Base-by-base conservation (phyloP, 1,140 invertebrate genomes). In the Apis florea region DNA sequence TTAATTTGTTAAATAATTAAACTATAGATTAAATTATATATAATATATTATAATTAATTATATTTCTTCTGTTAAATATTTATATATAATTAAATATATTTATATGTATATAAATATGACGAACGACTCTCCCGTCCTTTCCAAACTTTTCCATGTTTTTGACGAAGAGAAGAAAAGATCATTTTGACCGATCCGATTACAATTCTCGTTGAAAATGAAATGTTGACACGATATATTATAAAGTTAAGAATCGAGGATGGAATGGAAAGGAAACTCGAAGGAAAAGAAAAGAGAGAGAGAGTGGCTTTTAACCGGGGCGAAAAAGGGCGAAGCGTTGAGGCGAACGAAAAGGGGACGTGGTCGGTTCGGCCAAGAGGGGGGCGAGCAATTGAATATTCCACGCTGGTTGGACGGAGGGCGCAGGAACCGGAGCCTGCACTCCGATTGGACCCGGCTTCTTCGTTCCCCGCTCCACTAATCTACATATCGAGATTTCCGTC, bases 401-500 rank as follows among this genome's bases (percentile, higher is more conserved):
- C 53, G 54, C 40, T n/a, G 24, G 49, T 26, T 74, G 72, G 61
- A 68, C 51, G 53, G 64, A 64, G 59, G 68, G 59, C 54, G 72
- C 72, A 19, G 59, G 47, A 66, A 75, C 61, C 79, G 79, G 54
- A 58, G 53, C 59, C 63, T 53, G 71, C 71, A 75, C 71, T 81
- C 63, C 61, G 71, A 75, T 81, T 75, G 61, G 63, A 13, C 21
- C 40, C 15, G 53, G 26, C 0, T 40, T 74, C 75, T 54, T 75
- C 53, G 79, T 64, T 56, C 53, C 15, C 13, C 10, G 47, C 40
- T 81, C 72, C 24, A 68, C 51, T 81, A 67, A 81, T 81, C 72
- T 75, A 54, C 79, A 81, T 81, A 81, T 81, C 79, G 79, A 81
- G 79, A 81, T 81, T 81, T 81, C 72, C 79, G 79, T 67, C 40